Evolutionary conservation across 2,888 invertebrate species (phyloP), one percentile per base, ranked within the genome.

Genomic region (Thyatira batis): DNA sequence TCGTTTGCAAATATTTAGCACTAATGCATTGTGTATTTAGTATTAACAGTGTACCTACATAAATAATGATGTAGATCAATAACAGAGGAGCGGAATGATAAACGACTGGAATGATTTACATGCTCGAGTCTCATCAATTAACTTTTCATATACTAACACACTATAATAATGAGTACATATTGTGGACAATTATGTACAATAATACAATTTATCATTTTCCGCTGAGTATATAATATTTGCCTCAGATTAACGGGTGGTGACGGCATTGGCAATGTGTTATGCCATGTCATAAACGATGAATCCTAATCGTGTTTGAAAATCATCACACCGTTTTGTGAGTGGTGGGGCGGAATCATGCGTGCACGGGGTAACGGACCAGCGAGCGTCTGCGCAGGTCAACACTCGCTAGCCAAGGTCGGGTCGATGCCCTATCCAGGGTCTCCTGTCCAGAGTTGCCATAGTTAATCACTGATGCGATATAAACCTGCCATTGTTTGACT

Each of bases 331-430:
- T 61, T 70, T 66, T 69, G 71, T 70, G 67, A 67, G 63, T 53
- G 49, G 56, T 71, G 68, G 73, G 76, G 61, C 57, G 63, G 61
- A 67, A 71, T 77, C 73, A 72, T 68, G 68, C 64, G 76, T 70
- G 69, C 57, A 72, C 76, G 76, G 73, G 73, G 76, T 87, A 86
- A 86, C 84, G 84, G 84, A 74, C 72, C 67, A 71, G 69, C 82
- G 67, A 71, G 69, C 84, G 87, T 75, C 61, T 67, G 83, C 86
- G 86, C 87, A 84, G 87, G 85, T 89, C 88, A 89, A 89, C 78
- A 85, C 54, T 80, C 84, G 82, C 84, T 63, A 69, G 65, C 69
- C 84, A 87, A 86, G 88, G 87, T 67, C 85, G 82, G 82, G 85
- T 85, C 85, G 75, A 76, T 67, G 86, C 64, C 78, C 85, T 57